These are phyloP conservation scores for Sinella curviseta DNA, from an alignment of 1,140 invertebrate species.

Conservation along the genomic window DNA sequence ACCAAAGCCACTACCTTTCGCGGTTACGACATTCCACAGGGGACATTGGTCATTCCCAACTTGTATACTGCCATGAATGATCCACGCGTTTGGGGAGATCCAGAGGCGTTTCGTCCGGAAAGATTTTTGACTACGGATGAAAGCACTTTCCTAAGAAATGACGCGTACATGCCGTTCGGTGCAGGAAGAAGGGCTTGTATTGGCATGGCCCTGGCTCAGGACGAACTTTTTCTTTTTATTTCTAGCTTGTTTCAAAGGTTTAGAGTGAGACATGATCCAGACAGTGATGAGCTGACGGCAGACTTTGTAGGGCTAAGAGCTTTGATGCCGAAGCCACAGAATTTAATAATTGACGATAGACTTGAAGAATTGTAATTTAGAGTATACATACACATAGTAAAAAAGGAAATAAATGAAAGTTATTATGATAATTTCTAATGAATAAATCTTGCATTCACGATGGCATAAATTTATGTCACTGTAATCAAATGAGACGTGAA, in stretches of 20 bases:
- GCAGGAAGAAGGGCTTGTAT: not conserved
- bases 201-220: not conserved
- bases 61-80: conserved; percentile 56
- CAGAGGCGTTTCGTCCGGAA: conserved; percentile 18
- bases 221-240: not conserved
- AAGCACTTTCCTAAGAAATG: not conserved
- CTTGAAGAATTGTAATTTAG: too few relatives aligned
- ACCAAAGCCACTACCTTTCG: conserved; percentile 46
- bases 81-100: conserved; percentile 52
- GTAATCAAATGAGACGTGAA: too few relatives aligned
- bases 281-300: not conserved
- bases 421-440: too few relatives aligned
- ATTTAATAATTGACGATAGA: not conserved
- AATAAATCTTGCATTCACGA: too few relatives aligned
- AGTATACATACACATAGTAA: too few relatives aligned
- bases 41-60: conserved; percentile 55
- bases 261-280: not conserved
- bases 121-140: not conserved
- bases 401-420: too few relatives aligned
- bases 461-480: too few relatives aligned
- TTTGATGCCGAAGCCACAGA: not conserved
- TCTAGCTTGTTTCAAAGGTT: not conserved
- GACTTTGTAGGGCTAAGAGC: not conserved
- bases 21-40: conserved; percentile 53
- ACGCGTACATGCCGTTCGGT: not conserved